Percentiles rank a stretch among this genome's conserved stretches.
phyloP scores from a whole-genome alignment of 2,888 invertebrate species.

The Dorcus hopei region DNA sequence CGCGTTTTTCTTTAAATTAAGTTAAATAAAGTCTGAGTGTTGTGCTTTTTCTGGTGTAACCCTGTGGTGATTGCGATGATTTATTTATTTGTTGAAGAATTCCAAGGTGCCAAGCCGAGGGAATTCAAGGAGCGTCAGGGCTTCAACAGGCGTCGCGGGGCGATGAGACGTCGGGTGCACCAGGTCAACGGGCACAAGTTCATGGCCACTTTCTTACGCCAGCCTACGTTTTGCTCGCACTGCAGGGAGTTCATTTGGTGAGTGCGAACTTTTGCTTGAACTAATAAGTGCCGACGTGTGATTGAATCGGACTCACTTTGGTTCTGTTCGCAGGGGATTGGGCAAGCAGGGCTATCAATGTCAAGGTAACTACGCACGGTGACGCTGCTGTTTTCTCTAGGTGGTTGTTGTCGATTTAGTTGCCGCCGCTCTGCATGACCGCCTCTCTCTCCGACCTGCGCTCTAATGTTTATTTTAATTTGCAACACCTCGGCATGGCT shows the following conservation, averaged over 20 bases:
- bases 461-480: constrained; percentile 42
- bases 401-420: constrained; percentile 24
- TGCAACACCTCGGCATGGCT: constrained; percentile 40
- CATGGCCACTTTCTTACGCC: constrained; percentile 98
- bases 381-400: constrained; percentile 18
- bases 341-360: constrained; percentile 97
- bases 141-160: constrained; percentile 93
- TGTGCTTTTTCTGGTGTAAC: background rate
- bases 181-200: constrained; percentile 99
- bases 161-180: constrained; percentile 96
- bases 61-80: background rate
- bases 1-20: no score
- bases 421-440: constrained; percentile 24
- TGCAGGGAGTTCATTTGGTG: constrained; percentile 99
- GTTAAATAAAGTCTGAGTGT: no score
- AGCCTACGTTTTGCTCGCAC: constrained; percentile 99
- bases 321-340: constrained; percentile 76
- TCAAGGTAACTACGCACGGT: constrained; percentile 68
- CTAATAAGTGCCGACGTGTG: background rate
- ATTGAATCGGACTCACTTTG: constrained; percentile 8
- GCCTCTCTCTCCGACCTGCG: constrained; percentile 20
- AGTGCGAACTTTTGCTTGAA: constrained; percentile 37
- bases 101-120: constrained; percentile 58
- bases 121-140: constrained; percentile 97
- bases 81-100: constrained; percentile 45